Evolutionary conservation across 2,888 invertebrate genomes (phyloP).

Genomic region (Thymelicus sylvestris): DNA sequence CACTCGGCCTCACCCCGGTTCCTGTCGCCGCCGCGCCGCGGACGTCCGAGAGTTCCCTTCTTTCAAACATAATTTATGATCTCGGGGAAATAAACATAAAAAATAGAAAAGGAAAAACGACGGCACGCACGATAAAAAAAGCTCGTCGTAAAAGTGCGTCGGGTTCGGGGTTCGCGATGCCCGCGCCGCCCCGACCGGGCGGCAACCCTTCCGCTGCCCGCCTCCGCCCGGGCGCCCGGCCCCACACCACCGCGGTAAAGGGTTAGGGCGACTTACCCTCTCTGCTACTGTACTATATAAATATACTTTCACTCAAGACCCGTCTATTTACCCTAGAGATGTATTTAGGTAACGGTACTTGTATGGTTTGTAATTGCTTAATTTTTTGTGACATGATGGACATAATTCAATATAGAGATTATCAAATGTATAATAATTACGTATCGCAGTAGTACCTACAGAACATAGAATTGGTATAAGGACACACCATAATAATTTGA

Average conservation of each 20-base stretch:
- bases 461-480: too few species aligned
- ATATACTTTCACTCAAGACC: slow-evolving; percentile 19
- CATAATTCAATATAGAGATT: neutral
- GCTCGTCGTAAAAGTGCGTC: slow-evolving; percentile 81
- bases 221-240: slow-evolving; percentile 63
- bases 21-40: slow-evolving; percentile 78
- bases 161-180: slow-evolving; percentile 55
- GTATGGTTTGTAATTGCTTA: neutral
- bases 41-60: slow-evolving; percentile 84
- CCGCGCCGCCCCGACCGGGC: slow-evolving; percentile 66
- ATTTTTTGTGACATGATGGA: slow-evolving; percentile 6
- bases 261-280: slow-evolving; percentile 79
- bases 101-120: slow-evolving; percentile 85
- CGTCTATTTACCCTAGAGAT: slow-evolving; percentile 25
- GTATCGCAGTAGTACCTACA: too few species aligned
- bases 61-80: slow-evolving; percentile 86
- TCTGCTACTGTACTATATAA: slow-evolving; percentile 49
- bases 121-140: slow-evolving; percentile 84
- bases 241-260: slow-evolving; percentile 69
- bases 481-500: too few species aligned
- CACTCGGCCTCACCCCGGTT: slow-evolving; percentile 78
- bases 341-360: slow-evolving; percentile 20
- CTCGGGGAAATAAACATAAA: slow-evolving; percentile 85
- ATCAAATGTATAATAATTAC: too few species aligned
- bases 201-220: slow-evolving; percentile 81